Conservation (phyloP, 2,888 invertebrate genomes). For the Eupithecia inturbata region DNA sequence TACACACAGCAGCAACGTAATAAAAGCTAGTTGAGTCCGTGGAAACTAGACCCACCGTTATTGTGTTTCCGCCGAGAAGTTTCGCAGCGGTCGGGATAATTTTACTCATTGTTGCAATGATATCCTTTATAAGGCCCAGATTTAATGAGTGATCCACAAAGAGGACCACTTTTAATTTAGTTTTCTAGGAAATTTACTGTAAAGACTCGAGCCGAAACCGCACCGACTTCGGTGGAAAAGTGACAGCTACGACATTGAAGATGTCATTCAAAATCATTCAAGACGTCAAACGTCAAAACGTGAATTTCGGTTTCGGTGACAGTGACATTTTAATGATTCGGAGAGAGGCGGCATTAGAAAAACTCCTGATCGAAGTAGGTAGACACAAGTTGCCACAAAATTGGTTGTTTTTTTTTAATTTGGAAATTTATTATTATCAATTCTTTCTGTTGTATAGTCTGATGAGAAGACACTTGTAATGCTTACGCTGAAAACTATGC, state of each 20-base stretch:
- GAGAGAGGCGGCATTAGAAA: not conserved
- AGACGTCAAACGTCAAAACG: not conserved
- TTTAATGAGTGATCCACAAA: conserved; percentile 57
- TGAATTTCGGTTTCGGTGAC: not conserved
- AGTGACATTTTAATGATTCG: not conserved
- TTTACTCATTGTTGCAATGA: conserved; percentile 65
- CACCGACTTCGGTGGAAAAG: conserved; percentile 7
- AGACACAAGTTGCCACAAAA: conserved; percentile 1
- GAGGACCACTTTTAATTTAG: conserved; percentile 5
- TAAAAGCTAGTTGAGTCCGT: not conserved
- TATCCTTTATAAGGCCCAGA: conserved; percentile 66
- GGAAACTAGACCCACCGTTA: conserved; percentile 62
- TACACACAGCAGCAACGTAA: not conserved
- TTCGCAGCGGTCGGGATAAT: conserved; percentile 71
- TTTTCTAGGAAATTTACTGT: not conserved
- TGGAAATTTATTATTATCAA: too few species aligned
- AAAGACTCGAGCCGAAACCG: not conserved
- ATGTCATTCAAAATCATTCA: conserved; percentile 4
- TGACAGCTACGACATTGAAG: conserved; percentile 18
- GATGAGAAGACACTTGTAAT: too few species aligned
- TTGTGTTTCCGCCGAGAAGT: conserved; percentile 63
- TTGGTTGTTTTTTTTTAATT: too few species aligned
- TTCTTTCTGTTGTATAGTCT: too few species aligned
- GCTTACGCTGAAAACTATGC: too few species aligned
- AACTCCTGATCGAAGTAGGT: too few species aligned